Evolutionary conservation across 53 echinoderm and acorn worm genomes (phyloP).

Genomic region (Zoroaster sp.): DNA sequence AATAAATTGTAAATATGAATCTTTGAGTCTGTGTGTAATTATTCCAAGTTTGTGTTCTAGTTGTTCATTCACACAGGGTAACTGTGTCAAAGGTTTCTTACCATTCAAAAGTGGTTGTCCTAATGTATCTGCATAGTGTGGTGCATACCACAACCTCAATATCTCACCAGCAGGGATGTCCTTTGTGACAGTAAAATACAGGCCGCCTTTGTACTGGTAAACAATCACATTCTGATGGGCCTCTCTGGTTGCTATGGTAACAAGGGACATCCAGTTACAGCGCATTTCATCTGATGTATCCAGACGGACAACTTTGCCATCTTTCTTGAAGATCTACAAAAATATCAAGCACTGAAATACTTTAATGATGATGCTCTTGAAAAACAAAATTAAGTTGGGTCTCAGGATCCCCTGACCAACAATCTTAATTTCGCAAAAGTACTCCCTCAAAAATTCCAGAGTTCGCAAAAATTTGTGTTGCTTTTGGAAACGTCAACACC

Average conservation of each 20-base stretch:
- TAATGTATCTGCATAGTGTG: conserved; percentile 57
- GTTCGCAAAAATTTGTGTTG: too few species aligned
- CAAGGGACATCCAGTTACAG: conserved; percentile 78
- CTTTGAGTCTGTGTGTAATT: too few species aligned
- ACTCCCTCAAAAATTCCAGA: too few species aligned
- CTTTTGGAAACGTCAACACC: too few species aligned
- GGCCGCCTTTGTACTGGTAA: conserved; percentile 53
- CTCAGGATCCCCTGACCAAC: not conserved
- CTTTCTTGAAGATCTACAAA: conserved; percentile 59
- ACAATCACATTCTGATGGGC: conserved; percentile 64
- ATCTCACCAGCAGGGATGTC: conserved; percentile 47
- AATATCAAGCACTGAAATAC: not conserved
- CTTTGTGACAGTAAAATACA: conserved; percentile 53
- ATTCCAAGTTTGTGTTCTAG: too few species aligned
- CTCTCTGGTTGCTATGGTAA: conserved; percentile 27
- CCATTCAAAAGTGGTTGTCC: not conserved
- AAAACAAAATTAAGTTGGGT: too few species aligned
- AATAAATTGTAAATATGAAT: too few species aligned
- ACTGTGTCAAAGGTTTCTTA: not conserved
- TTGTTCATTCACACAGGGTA: too few species aligned
- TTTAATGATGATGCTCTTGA: too few species aligned
- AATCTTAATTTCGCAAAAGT: too few species aligned
- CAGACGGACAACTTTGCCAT: conserved; percentile 10
- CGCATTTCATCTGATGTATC: conserved; percentile 49
- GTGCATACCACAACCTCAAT: conserved; percentile 64